Percentiles rank a stretch among this genome's conserved stretches.
phyloP scores from a whole-genome alignment of 92 coral and sea anemone genomes.

The Micromussa lordhowensis region DNA sequence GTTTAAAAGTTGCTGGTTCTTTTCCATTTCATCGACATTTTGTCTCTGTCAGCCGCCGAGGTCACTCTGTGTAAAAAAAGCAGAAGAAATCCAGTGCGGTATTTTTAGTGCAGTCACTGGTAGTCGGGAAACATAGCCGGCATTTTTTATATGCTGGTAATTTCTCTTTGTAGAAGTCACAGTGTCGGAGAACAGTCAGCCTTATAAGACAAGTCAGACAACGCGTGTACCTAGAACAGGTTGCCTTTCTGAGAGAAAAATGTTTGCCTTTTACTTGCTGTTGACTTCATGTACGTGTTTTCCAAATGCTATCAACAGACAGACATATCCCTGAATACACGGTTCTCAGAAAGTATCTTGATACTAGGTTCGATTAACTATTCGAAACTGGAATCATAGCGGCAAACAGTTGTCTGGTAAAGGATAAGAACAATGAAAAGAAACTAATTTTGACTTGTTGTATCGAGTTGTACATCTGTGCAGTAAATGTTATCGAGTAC shows the following conservation, averaged over 20 bases:
- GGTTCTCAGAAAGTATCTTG: too few species aligned
- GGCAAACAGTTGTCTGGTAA: neutral
- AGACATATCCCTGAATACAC: too few species aligned
- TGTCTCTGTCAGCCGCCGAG: neutral
- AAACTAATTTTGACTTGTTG: neutral
- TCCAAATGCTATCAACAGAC: too few species aligned
- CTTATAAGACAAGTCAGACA: neutral
- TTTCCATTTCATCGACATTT: neutral
- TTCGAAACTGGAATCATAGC: neutral
- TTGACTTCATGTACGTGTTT: too few species aligned
- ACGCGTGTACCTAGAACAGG: neutral
- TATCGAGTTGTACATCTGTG: neutral
- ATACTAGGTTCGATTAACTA: neutral
- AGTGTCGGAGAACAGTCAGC: neutral
- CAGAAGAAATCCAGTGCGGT: too few species aligned
- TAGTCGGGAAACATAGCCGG: neutral
- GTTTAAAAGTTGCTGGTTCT: neutral
- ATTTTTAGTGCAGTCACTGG: too few species aligned
- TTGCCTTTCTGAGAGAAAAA: too few species aligned
- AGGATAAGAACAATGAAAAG: neutral
- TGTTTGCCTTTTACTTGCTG: too few species aligned
- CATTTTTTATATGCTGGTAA: neutral
- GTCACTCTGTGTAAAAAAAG: too few species aligned
- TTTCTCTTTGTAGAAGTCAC: neutral
- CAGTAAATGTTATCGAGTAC: slow-evolving; percentile 8